Conservation (phyloP, 2,888 invertebrate species). For the Dichetophora obliterata region DNA sequence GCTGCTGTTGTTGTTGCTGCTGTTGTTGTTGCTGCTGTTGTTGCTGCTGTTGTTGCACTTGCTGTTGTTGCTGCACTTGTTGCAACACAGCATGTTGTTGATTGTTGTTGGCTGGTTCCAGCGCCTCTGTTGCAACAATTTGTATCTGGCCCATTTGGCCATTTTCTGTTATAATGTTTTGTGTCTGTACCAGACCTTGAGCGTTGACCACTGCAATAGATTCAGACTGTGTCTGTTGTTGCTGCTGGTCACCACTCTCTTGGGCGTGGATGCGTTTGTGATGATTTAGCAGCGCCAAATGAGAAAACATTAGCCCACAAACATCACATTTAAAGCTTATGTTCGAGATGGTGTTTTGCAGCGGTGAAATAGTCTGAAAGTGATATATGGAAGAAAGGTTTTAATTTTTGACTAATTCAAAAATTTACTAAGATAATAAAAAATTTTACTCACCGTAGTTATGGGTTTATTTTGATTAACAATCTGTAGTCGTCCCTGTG, state of each 20-base stretch:
- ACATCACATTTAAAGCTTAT: slow-evolving; percentile 91
- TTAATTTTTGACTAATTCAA: too few relatives aligned
- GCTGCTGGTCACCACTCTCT: slow-evolving; percentile 70
- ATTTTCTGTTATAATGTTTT: slow-evolving; percentile 68
- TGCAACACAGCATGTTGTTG: slow-evolving; percentile 45
- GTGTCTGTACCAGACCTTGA: slow-evolving; percentile 68
- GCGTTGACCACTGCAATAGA: slow-evolving; percentile 74
- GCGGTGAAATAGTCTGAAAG: slow-evolving; percentile 53
- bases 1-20: slow-evolving; percentile 52
- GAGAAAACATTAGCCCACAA: slow-evolving; percentile 87
- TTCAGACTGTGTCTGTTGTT: slow-evolving; percentile 55
- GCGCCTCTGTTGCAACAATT: slow-evolving; percentile 73
- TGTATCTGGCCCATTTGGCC: slow-evolving; percentile 73
- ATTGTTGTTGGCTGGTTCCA: slow-evolving; percentile 59
- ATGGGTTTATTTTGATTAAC: slow-evolving; percentile 69
- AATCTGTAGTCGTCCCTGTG: slow-evolving; percentile 69
- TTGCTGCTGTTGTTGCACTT: slow-evolving; percentile 51
- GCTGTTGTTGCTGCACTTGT: slow-evolving; percentile 42
- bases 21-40: slow-evolving; percentile 48
- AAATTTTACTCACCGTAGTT: slow-evolving; percentile 59
- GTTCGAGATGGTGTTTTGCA: slow-evolving; percentile 81
- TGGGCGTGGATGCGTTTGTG: slow-evolving; percentile 86
- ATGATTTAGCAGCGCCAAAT: slow-evolving; percentile 84
- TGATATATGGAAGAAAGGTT: background rate
- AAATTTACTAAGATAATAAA: background rate